Conservation (phyloP, 1,140 invertebrate species). For the Heliconius hermathena region DNA sequence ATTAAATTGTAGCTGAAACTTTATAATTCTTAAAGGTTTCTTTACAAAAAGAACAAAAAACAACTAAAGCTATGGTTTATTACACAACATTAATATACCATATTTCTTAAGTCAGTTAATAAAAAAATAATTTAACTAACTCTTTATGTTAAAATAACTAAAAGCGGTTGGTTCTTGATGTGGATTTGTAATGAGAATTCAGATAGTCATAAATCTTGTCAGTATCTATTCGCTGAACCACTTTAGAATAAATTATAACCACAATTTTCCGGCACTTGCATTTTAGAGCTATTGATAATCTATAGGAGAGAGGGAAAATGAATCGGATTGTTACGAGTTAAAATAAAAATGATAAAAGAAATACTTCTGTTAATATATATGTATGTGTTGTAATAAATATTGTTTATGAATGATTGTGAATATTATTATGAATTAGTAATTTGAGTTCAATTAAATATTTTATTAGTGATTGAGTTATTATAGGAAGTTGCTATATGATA, state of each 20-base stretch:
- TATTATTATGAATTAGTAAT: too few relatives aligned
- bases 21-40: too few relatives aligned
- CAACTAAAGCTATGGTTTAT: neutral
- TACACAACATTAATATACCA: neutral
- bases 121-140: neutral
- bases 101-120: neutral
- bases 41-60: too few relatives aligned
- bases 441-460: too few relatives aligned
- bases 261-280: conserved; percentile 26
- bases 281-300: conserved; percentile 14
- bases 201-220: conserved; percentile 21
- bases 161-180: conserved; percentile 3
- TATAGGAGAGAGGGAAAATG: neutral
- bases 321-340: too few relatives aligned
- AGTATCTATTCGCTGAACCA: conserved; percentile 16
- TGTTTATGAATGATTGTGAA: too few relatives aligned
- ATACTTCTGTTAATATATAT: too few relatives aligned
- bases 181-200: conserved; percentile 23
- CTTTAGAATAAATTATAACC: conserved; percentile 27
- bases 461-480: too few relatives aligned
- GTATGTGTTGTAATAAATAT: too few relatives aligned
- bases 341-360: too few relatives aligned
- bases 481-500: too few relatives aligned
- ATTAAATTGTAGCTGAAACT: too few relatives aligned
- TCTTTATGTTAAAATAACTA: conserved; percentile 9